Base-by-base conservation (phyloP, 2,888 invertebrate species). In the Smittia aterrima region DNA sequence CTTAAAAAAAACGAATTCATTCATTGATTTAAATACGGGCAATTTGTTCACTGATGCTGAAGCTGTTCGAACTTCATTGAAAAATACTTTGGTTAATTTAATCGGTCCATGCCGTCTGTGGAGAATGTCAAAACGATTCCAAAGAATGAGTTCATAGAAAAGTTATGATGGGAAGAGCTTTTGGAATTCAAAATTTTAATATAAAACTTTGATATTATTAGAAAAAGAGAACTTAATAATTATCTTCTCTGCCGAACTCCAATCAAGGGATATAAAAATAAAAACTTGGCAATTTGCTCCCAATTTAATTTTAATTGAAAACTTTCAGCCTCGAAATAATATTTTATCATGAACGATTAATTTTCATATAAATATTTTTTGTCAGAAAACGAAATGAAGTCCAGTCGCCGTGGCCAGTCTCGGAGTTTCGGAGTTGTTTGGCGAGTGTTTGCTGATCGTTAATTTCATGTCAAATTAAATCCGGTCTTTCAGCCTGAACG, bases 401-500 rank as follows among this genome's bases (percentile, higher is more conserved):
- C 47, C 47, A 47, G 47, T 47, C 47, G 2, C 32, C 47, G 47
- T 16, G 6, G 2, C 16, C 47, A 47, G 13, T 16, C 47, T 47
- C n/a, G 16, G n/a, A n/a, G n/a, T n/a, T n/a, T n/a, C n/a, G n/a
- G n/a, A 47, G 16, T n/a, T 16, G 47, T 47, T 16, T n/a, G 47
- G 2, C 32, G 47, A 47, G n/a, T 47, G 47, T 47, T 64, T 64
- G 64, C 64, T 25, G 6, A 24, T 64, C 25, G 64, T 64, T 64
- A 64, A 64, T 64, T 64, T 27, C n/a, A 64, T 64, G 64, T 64
- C 64, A 64, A 64, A 64, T 64, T 64, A 64, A 64, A 25, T 64
- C 64, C 64, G 64, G 64, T 27, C 20, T 64, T 27, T 13, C 27
- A 24, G 24, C 13, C 16, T 20, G 25, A 24, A 13, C 4, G 7